Percentiles rank a stretch among this genome's conserved stretches.
Evolutionary conservation across 1,140 invertebrate genomes (phyloP).

Genomic region (Nasonia vitripennis): DNA sequence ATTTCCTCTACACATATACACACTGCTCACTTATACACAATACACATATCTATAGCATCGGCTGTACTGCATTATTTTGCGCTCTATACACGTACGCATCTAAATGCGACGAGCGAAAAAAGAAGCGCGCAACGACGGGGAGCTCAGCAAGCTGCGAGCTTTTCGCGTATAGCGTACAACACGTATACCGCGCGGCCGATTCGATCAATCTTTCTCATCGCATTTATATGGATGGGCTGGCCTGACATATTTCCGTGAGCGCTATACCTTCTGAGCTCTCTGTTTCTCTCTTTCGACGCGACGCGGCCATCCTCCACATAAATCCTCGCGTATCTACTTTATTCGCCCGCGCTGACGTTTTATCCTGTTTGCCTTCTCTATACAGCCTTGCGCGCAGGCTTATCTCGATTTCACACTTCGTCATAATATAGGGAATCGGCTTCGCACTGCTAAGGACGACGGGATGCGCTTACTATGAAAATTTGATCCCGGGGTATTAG

Average conservation of each 20-base stretch:
- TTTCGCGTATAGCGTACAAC: background rate
- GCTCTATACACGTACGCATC: background rate
- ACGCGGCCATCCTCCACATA: background rate
- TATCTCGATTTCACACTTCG: conserved; percentile 14
- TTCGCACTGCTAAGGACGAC: too few relatives aligned
- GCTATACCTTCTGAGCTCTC: background rate
- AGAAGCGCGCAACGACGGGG: background rate
- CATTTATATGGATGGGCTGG: conserved; percentile 22
- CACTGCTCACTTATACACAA: too few relatives aligned
- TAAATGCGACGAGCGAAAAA: background rate
- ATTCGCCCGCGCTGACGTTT: background rate
- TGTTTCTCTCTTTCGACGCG: background rate
- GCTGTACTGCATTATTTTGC: too few relatives aligned
- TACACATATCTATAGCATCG: too few relatives aligned
- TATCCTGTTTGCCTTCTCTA: background rate
- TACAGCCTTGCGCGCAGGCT: background rate
- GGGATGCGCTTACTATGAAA: background rate
- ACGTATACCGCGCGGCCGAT: too few relatives aligned
- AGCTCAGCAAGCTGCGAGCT: background rate
- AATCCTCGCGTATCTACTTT: conserved; percentile 24
- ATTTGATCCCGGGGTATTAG: background rate
- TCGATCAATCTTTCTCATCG: background rate
- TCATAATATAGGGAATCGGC: background rate
- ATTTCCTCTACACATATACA: too few relatives aligned
- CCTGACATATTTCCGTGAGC: background rate